Conservation (phyloP, 2,113 vertebrate genomes). For the Sialia sialis region DNA sequence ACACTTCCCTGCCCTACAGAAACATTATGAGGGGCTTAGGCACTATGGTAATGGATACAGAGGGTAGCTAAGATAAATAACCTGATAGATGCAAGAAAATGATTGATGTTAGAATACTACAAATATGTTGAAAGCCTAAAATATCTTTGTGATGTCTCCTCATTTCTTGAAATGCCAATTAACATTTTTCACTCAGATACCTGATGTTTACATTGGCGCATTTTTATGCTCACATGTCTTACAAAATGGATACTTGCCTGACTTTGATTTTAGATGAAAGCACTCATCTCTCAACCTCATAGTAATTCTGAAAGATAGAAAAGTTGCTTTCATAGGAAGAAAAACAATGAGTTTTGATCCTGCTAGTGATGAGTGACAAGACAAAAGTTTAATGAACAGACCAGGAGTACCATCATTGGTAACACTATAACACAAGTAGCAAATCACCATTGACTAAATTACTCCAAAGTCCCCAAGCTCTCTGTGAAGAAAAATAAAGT, state of each 20-base stretch:
- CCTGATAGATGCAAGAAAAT: slow-evolving; percentile 54
- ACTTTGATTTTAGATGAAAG: slow-evolving; percentile 51
- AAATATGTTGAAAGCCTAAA: slow-evolving; percentile 67
- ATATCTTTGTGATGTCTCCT: slow-evolving; percentile 57
- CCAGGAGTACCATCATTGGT: not conserved
- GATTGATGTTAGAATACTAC: slow-evolving; percentile 58
- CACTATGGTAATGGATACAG: slow-evolving; percentile 21
- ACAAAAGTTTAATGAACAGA: slow-evolving; percentile 27
- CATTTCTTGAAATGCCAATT: slow-evolving; percentile 64
- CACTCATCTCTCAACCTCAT: not conserved
- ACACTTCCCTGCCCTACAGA: not conserved
- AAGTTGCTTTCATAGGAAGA: slow-evolving; percentile 37
- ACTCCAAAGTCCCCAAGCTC: slow-evolving; percentile 48
- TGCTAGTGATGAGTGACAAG: slow-evolving; percentile 39
- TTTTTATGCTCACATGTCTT: slow-evolving; percentile 43
- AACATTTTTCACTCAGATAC: slow-evolving; percentile 68
- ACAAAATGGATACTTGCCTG: slow-evolving; percentile 50
- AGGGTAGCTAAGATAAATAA: slow-evolving; percentile 61
- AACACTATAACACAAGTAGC: slow-evolving; percentile 69
- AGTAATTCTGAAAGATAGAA: slow-evolving; percentile 38
- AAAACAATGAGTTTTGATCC: slow-evolving; percentile 40
- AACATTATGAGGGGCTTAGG: slow-evolving; percentile 12
- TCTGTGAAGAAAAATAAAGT: slow-evolving; percentile 76
- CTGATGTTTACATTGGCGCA: slow-evolving; percentile 51
- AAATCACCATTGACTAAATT: slow-evolving; percentile 59